Evolutionary conservation across 2,113 vertebrate species (phyloP), one percentile per base, ranked within the genome.

Genomic region (Corynorhinus townsendii): DNA sequence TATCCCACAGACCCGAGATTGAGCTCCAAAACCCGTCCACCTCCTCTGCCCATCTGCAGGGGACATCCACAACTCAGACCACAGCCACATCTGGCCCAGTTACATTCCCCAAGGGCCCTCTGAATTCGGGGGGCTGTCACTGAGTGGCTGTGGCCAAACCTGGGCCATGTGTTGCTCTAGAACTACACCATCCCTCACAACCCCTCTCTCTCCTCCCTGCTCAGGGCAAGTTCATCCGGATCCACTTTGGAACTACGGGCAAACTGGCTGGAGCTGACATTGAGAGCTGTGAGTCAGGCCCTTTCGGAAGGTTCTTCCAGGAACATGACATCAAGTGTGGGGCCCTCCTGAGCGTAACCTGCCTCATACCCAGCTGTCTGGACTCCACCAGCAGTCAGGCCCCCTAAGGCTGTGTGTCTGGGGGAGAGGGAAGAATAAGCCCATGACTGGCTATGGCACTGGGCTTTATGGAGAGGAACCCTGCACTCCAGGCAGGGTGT

Each of bases 211-310:
- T 96, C 96, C 62, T 96, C 91, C 69, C 86, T 92, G 94, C 96
- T 81, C 73, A 98, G 97, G 98, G 97, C 92, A 98, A 98, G 97
- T 98, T 98, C 97, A 98, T 98, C 97, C 92, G 97, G 97, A 98
- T 98, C 94, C 98, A 97, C 96, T 98, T 96, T 35, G 97, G 97
- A 75, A 96, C 96, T 69, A 96, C 84, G 11, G 97, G 97, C 54
- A 97, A 97, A 49, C 97, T 97, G 85, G 95, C 97, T 62, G 96
- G 98, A 76, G 97, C 96, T 40, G 95, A 97, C 94, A 81, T 97
- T 10, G 93, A 98, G 97, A 98, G 95, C 83, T 98, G 94, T 96
- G 96, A 98, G 97, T 91, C 28, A 86, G 52, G 73, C 35, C 35
- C 35, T n/a, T 33, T 3, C 0, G 62, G 24, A 80, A 71, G 22